phyloP scores from a whole-genome alignment of 2,888 invertebrate genomes.

The Sphaerophoria taeniata region DNA sequence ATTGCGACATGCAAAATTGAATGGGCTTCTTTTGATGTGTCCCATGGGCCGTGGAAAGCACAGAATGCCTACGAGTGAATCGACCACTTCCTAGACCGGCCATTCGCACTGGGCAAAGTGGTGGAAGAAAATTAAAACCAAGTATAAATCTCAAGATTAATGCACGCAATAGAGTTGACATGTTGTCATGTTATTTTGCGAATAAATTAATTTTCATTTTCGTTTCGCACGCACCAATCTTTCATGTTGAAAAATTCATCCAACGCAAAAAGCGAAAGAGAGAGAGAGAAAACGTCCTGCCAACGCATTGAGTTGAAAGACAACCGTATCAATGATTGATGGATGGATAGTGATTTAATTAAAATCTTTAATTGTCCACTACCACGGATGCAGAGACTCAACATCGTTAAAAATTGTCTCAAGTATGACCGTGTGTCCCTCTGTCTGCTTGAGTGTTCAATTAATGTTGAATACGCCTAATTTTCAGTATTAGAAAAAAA shows the following conservation, averaged over 20 bases:
- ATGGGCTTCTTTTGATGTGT: conserved; percentile 32
- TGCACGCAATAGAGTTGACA: conserved; percentile 74
- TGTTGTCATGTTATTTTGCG: conserved; percentile 70
- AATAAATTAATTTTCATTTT: conserved; percentile 74
- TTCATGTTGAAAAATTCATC: conserved; percentile 14
- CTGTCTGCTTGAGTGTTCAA: conserved; percentile 52
- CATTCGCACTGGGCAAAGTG: neutral
- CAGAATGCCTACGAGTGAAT: conserved; percentile 26
- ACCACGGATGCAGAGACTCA: conserved; percentile 42
- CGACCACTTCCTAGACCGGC: conserved; percentile 74
- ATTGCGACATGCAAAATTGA: conserved; percentile 75
- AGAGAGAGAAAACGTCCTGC: conserved; percentile 51
- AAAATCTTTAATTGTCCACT: conserved; percentile 71
- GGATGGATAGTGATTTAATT: conserved; percentile 73
- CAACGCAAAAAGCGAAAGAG: neutral
- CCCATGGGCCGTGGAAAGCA: conserved; percentile 25
- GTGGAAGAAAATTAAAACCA: conserved; percentile 26
- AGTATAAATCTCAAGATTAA: conserved; percentile 63
- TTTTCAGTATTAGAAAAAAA: conserved; percentile 31
- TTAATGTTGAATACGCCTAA: conserved; percentile 70
- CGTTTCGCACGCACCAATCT: conserved; percentile 69
- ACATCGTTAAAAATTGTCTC: neutral
- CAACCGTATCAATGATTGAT: conserved; percentile 68
- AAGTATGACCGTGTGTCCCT: conserved; percentile 11
- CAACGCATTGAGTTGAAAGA: conserved; percentile 65